Conservation (phyloP, 2,797 vertebrate genomes). For the Sebastes hubbsi region DNA sequence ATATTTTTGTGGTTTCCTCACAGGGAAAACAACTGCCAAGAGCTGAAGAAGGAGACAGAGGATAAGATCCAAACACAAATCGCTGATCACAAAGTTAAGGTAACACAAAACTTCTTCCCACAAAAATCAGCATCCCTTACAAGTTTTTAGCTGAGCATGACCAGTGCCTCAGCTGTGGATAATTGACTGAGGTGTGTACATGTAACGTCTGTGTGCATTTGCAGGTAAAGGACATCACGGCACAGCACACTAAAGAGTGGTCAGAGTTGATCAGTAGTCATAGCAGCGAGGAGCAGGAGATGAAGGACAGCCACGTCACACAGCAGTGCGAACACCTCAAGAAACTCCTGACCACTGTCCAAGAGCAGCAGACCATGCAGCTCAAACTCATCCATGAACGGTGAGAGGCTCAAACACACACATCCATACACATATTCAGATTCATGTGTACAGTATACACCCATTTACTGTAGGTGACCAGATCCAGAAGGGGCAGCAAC, state of each 20-base stretch:
- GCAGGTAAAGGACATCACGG: conserved; percentile 96
- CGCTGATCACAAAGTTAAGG: conserved; percentile 97
- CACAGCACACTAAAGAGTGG: conserved; percentile 98
- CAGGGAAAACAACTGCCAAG: conserved; percentile 96
- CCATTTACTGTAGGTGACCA: neutral
- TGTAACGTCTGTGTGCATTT: neutral
- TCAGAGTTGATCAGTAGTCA: conserved; percentile 95
- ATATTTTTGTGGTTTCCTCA: conserved; percentile 1
- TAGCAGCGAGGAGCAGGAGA: conserved; percentile 91
- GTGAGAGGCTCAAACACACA: conserved; percentile 69
- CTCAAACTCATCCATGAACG: conserved; percentile 95
- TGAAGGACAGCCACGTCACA: conserved; percentile 91
- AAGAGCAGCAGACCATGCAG: conserved; percentile 94
- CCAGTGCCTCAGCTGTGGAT: neutral
- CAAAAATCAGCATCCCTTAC: neutral
- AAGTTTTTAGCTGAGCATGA: neutral
- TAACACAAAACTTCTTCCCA: conserved; percentile 63
- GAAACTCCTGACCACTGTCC: conserved; percentile 89
- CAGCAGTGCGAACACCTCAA: conserved; percentile 95
- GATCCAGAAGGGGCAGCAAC: neutral
- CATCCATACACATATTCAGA: neutral
- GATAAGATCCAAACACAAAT: conserved; percentile 93
- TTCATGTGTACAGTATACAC: neutral
- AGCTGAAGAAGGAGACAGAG: conserved; percentile 98
- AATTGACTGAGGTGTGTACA: neutral